Conservation (phyloP, 2,113 vertebrate genomes). For the Himantopus leucocephalus region DNA sequence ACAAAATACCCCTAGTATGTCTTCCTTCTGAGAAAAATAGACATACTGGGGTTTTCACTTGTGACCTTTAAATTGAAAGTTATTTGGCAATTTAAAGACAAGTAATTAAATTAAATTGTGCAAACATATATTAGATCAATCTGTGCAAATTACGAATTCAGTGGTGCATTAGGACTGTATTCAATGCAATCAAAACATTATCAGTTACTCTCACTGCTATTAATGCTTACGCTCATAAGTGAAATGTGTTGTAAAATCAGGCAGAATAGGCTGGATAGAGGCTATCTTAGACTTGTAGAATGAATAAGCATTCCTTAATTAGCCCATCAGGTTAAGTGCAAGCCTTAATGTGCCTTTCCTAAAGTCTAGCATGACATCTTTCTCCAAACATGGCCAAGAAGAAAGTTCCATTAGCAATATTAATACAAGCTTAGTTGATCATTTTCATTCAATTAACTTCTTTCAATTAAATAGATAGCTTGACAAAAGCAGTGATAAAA, state of each 20-base stretch:
- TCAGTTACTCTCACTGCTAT: constrained; percentile 75
- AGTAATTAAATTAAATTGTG: constrained; percentile 69
- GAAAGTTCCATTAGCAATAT: constrained; percentile 99
- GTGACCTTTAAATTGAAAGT: constrained; percentile 36
- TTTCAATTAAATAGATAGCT: constrained; percentile 99
- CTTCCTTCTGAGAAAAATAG: background rate
- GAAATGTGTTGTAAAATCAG: constrained; percentile 92
- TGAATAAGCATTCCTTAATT: constrained; percentile 99
- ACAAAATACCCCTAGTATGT: background rate
- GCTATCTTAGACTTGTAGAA: constrained; percentile 85
- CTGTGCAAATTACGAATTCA: constrained; percentile 64
- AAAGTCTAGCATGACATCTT: constrained; percentile 95
- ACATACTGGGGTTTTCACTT: background rate
- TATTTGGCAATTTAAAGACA: constrained; percentile 51
- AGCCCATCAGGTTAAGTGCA: constrained; percentile 99
- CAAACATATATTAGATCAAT: constrained; percentile 65
- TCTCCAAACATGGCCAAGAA: constrained; percentile 99
- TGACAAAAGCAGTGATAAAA: constrained; percentile 99
- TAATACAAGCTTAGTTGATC: constrained; percentile 99
- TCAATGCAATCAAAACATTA: constrained; percentile 77
- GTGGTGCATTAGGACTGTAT: constrained; percentile 71
- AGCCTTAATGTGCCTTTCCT: constrained; percentile 97
- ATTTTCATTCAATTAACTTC: constrained; percentile 99
- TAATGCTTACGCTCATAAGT: constrained; percentile 82
- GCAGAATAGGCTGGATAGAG: constrained; percentile 81